These are phyloP conservation scores for Entomyzon cyanotis DNA, from an alignment of 2,113 vertebrate species.

Conservation along the genomic window DNA sequence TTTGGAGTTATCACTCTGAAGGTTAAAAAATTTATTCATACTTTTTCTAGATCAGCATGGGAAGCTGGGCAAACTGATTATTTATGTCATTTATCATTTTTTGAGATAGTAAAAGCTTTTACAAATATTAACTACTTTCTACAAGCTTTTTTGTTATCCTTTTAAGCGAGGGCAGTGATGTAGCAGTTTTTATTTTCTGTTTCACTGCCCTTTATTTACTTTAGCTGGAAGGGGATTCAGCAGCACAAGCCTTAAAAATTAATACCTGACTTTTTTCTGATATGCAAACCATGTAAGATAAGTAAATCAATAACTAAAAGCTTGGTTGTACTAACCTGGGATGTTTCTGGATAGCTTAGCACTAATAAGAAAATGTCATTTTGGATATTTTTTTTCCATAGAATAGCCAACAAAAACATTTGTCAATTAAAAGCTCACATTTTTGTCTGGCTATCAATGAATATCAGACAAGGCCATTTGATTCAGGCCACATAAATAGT, in stretches of 20 bases:
- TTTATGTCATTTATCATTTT: not conserved
- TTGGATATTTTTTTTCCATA: not conserved
- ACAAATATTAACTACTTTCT: not conserved
- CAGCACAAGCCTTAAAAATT: not conserved
- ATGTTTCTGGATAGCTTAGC: not conserved
- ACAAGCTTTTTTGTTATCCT: not conserved
- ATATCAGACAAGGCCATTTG: not conserved
- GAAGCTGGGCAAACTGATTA: not conserved
- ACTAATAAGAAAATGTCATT: not conserved
- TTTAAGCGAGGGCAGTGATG: not conserved
- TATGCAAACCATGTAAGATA: not conserved
- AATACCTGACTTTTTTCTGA: not conserved
- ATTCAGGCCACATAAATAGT: not conserved
- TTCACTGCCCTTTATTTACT: not conserved
- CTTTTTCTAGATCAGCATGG: not conserved
- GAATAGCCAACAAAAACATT: not conserved
- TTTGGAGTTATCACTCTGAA: not conserved
- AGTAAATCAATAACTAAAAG: not conserved
- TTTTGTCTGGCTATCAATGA: not conserved
- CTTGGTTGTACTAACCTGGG: not conserved
- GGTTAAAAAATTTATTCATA: not conserved
- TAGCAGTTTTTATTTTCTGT: not conserved
- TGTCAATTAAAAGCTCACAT: not conserved
- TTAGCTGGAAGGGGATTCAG: not conserved
- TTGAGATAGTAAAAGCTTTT: not conserved